Conservation (phyloP, 2,113 vertebrate genomes). For the Capreolus pygargus region DNA sequence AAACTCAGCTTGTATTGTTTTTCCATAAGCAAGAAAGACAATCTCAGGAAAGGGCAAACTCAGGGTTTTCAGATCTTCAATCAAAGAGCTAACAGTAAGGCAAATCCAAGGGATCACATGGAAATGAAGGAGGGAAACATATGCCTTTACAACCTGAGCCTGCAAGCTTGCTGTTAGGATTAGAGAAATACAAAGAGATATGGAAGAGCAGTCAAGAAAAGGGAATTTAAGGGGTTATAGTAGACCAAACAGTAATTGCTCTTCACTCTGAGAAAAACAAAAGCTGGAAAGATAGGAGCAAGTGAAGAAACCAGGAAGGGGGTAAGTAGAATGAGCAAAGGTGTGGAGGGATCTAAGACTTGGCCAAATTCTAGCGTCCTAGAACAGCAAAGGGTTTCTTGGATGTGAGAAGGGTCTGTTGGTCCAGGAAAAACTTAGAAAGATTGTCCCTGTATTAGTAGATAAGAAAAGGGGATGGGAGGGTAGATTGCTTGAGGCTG, state of each 20-base stretch:
- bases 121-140: not conserved
- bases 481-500: not conserved
- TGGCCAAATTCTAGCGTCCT: not conserved
- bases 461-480: not conserved
- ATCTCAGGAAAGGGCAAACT: not conserved
- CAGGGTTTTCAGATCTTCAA: not conserved
- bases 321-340: not conserved
- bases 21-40: not conserved
- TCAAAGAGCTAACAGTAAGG: not conserved
- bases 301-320: not conserved
- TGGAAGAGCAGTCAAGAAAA: not conserved
- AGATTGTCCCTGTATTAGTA: not conserved
- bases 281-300: not conserved
- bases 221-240: not conserved
- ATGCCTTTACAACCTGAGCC: not conserved
- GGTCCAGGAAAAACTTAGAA: not conserved
- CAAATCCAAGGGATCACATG: not conserved
- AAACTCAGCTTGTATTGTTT: not conserved
- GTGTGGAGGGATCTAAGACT: not conserved
- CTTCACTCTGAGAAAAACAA: not conserved
- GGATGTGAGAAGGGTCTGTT: not conserved
- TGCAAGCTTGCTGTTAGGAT: not conserved
- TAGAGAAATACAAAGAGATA: not conserved
- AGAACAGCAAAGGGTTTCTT: not conserved
- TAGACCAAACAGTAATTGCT: accelerated